Percentiles rank a stretch among this genome's conserved stretches.
These are phyloP conservation scores for Acanthosepion pharaonis DNA, from an alignment of 2,888 invertebrate species.

Conservation along the genomic window DNA sequence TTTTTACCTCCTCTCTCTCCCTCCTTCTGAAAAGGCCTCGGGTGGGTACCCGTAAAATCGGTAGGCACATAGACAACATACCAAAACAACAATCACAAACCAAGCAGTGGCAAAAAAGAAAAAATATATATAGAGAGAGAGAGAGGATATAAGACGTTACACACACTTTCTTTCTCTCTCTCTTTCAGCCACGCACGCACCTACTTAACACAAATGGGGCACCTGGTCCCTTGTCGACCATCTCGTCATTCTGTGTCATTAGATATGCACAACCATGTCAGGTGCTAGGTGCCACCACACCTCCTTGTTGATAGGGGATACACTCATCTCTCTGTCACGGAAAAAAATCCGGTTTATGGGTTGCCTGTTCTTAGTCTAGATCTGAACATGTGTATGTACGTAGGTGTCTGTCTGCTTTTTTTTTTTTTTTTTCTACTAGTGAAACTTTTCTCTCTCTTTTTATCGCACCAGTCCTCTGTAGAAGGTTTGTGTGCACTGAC, in stretches of 20 bases:
- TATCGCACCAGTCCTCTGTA: background rate
- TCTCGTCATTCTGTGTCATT: background rate
- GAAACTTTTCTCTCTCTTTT: background rate
- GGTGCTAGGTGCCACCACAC: background rate
- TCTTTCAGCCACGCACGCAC: background rate
- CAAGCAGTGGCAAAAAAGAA: background rate
- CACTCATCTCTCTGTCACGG: background rate
- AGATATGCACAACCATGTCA: conserved; percentile 22
- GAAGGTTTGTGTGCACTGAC: background rate
- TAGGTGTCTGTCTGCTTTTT: background rate
- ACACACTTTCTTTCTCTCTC: background rate
- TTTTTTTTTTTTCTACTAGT: background rate
- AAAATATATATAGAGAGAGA: background rate
- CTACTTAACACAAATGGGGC: background rate
- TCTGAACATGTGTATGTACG: background rate
- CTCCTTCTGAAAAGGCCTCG: background rate
- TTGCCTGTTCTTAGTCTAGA: background rate
- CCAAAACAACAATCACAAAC: background rate
- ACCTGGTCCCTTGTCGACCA: conserved; percentile 22
- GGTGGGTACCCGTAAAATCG: background rate
- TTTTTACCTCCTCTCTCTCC: no score
- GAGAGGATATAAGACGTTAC: background rate
- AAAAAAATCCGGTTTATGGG: background rate
- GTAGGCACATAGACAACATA: background rate
- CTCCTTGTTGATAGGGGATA: background rate